phyloP scores from a whole-genome alignment of 2,888 invertebrate genomes.

The Caradrina clavipalpis region DNA sequence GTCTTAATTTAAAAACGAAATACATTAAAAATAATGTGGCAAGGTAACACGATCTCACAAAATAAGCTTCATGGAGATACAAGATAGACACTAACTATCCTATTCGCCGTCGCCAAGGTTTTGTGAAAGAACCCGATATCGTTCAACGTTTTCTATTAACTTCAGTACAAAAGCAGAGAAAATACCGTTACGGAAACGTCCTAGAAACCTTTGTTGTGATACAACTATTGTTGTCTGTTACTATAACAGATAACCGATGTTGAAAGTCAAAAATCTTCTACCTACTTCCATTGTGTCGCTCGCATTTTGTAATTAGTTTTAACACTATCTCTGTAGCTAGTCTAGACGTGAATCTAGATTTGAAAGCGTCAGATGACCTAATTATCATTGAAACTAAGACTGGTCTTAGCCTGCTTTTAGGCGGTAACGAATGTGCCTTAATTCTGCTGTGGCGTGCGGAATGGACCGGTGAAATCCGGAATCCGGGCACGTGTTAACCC shows the following conservation, averaged over 20 bases:
- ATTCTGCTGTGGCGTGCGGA: constrained; percentile 39
- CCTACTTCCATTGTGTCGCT: constrained; percentile 41
- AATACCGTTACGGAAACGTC: constrained; percentile 84
- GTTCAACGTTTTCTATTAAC: constrained; percentile 81
- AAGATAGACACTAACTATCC: constrained; percentile 69
- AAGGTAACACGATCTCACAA: constrained; percentile 35
- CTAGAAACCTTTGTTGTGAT: constrained; percentile 84
- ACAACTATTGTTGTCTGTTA: constrained; percentile 81
- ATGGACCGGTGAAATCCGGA: constrained; percentile 61
- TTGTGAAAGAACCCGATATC: constrained; percentile 78
- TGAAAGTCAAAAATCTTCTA: constrained; percentile 68
- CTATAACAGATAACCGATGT: constrained; percentile 76
- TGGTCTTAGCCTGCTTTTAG: constrained; percentile 31
- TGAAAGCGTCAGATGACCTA: constrained; percentile 36
- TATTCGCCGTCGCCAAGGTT: constrained; percentile 65
- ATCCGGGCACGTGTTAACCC: constrained; percentile 67
- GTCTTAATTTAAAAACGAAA: not conserved
- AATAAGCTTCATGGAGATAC: constrained; percentile 61
- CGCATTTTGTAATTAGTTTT: constrained; percentile 46
- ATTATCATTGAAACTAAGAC: constrained; percentile 40
- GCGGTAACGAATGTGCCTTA: constrained; percentile 43
- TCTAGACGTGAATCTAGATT: constrained; percentile 19
- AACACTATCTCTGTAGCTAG: constrained; percentile 29
- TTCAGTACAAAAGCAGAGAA: constrained; percentile 80
- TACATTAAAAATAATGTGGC: constrained; percentile 15